Percentiles rank a stretch among this genome's conserved stretches.
These are phyloP conservation scores for Craterocephalus amniculus DNA, from an alignment of 2,797 vertebrate genomes.

Conservation along the genomic window DNA sequence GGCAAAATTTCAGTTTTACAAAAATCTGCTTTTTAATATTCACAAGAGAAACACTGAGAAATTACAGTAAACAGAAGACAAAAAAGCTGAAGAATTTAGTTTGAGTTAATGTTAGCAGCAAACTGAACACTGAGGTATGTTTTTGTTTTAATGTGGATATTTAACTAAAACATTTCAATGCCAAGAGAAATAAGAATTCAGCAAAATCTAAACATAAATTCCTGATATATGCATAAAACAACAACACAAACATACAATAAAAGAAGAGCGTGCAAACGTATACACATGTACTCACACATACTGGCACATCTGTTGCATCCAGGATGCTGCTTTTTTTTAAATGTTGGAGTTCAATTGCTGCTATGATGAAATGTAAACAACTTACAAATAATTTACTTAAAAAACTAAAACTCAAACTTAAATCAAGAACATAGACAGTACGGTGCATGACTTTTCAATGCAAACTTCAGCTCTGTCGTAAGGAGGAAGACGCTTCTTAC, in stretches of 20 bases:
- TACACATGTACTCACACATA: conserved; percentile 28
- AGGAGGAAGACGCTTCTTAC: conserved; percentile 81
- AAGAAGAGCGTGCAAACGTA: neutral
- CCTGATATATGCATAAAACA: conserved; percentile 46
- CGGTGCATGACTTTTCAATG: neutral
- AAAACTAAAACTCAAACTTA: neutral
- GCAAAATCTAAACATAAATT: conserved; percentile 32
- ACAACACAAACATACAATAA: conserved; percentile 13
- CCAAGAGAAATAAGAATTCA: conserved; percentile 50
- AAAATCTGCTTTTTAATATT: neutral
- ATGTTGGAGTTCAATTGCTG: conserved; percentile 83
- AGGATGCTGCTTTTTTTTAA: conserved; percentile 44
- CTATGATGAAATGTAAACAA: conserved; percentile 58
- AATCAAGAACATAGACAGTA: neutral
- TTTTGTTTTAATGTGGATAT: conserved; percentile 63
- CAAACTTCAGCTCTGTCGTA: conserved; percentile 56
- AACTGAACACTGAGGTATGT: conserved; percentile 87
- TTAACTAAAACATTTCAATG: conserved; percentile 32
- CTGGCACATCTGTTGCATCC: conserved; percentile 40
- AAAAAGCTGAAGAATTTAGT: conserved; percentile 42
- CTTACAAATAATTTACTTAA: conserved; percentile 21
- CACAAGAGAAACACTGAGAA: neutral
- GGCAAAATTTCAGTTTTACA: neutral
- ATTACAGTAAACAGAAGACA: conserved; percentile 13
- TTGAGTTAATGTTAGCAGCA: conserved; percentile 84